phyloP scores from a whole-genome alignment of 2,888 invertebrate genomes.

The Zaprionus bogoriensis region DNA sequence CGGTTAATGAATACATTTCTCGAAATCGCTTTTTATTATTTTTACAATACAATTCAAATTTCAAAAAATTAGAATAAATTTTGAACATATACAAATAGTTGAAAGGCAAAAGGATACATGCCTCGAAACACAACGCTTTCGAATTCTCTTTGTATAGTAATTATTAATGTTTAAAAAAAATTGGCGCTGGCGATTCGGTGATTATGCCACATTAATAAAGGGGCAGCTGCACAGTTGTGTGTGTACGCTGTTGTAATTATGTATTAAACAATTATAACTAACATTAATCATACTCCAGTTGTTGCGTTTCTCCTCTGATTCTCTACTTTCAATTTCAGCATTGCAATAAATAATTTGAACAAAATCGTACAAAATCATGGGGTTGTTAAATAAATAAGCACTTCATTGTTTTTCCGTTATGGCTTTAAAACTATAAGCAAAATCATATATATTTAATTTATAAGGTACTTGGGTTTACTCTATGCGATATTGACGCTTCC shows the following conservation, averaged over 20 bases:
- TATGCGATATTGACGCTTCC: conserved; percentile 47
- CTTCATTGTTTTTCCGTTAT: conserved; percentile 42
- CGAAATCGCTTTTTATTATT: conserved; percentile 14
- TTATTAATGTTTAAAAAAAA: conserved; percentile 5
- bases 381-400: conserved; percentile 51
- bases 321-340: conserved; percentile 7
- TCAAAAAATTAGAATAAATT: conserved; percentile 30
- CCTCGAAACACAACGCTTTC: conserved; percentile 22
- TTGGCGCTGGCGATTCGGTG: conserved; percentile 2
- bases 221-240: neutral
- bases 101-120: conserved; percentile 37
- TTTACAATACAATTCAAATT: conserved; percentile 36
- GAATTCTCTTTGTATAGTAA: conserved; percentile 14
- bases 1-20: conserved; percentile 22
- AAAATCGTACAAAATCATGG: conserved; percentile 27
- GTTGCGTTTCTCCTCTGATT: neutral
- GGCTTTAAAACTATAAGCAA: conserved; percentile 55
- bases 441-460: conserved; percentile 69
- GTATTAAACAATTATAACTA: conserved; percentile 29
- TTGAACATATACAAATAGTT: conserved; percentile 35
- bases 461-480: conserved; percentile 75
- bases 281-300: conserved; percentile 28
- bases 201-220: conserved; percentile 7
- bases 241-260: conserved; percentile 6
- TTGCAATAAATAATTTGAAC: conserved; percentile 44